Percentiles rank a stretch among this genome's conserved stretches.
These are phyloP conservation scores for Marcusenius ussheri DNA, from an alignment of 2,113 vertebrate species.

Conservation along the genomic window DNA sequence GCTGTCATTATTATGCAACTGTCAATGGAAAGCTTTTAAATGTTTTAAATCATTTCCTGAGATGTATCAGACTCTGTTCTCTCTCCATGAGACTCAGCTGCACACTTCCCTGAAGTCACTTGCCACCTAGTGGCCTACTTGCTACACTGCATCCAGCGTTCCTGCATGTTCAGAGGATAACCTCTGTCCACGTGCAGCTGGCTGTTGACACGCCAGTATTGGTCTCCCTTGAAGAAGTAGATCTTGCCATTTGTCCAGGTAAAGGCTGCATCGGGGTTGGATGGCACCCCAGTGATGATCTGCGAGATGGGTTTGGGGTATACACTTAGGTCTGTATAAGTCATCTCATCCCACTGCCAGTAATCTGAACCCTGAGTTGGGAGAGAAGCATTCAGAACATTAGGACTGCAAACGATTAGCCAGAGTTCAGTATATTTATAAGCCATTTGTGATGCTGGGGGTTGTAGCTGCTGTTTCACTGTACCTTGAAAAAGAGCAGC, in stretches of 20 bases:
- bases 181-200: slow-evolving; percentile 63
- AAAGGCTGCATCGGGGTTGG: slow-evolving; percentile 62
- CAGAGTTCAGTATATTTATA: neutral
- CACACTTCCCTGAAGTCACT: neutral
- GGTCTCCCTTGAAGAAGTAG: slow-evolving; percentile 74
- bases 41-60: neutral
- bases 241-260: slow-evolving; percentile 72
- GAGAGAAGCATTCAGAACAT: neutral
- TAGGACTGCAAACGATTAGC: neutral
- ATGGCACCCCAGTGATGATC: slow-evolving; percentile 65
- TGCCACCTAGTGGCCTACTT: slow-evolving; percentile 38
- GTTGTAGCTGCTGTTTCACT: neutral
- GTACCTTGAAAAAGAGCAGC: slow-evolving; percentile 81
- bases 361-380: slow-evolving; percentile 53
- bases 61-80: neutral
- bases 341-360: slow-evolving; percentile 79
- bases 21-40: neutral
- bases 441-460: neutral
- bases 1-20: neutral
- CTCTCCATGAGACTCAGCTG: neutral
- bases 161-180: slow-evolving; percentile 65
- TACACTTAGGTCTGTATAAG: slow-evolving; percentile 49
- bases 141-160: slow-evolving; percentile 73
- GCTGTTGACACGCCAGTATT: slow-evolving; percentile 71
- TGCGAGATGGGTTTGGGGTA: slow-evolving; percentile 68